Evolutionary conservation across 1,140 invertebrate species (phyloP), one percentile per base, ranked within the genome.

Genomic region (Microvelia longipes): DNA sequence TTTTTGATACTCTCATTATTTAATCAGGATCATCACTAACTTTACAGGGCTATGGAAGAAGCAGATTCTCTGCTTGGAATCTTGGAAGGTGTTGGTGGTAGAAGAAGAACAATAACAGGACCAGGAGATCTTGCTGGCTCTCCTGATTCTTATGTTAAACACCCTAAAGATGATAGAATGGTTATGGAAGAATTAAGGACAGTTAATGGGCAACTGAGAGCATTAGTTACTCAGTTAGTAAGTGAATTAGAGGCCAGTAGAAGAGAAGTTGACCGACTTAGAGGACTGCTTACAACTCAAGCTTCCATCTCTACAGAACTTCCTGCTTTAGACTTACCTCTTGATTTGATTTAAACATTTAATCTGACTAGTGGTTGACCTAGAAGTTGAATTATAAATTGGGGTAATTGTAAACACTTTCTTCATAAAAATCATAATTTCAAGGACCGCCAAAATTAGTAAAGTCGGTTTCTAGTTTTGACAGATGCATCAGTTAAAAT

Each of bases 171-270:
- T 62, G 81, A 83, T 11, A 75, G 78, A 66, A 81, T 76, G 29
- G 83, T 87, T 35, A 81, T 87, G 66, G 85, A 88, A 76, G 86
- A 87, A 76, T 76, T 88, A 35, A 35, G 29, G 27, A 75, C 70
- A 15, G 71, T 76, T 0, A 76, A 76, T 62, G 66, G 26, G 26
- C 72, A 75, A 69, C 68, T 76, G 15, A 68, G 74, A 60, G 35
- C 71, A 0, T 78, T 86, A 30, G 80, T 87, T 25, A 82, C 81
- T 28, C 82, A 83, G 75, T 77, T 88, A 50, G 76, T 87, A 2
- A 77, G 80, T 61, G 82, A 87, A 76, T 76, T 87, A 24, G 85
- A 87, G 73, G 77, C 81, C 1, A 82, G 84, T 63, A 83, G 84
- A 71, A 80, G 82, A 75, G 84, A 87, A 76, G 82, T 83, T 70